Evolutionary conservation across 2,113 vertebrate genomes (phyloP).

Genomic region (Tetrax tetrax): DNA sequence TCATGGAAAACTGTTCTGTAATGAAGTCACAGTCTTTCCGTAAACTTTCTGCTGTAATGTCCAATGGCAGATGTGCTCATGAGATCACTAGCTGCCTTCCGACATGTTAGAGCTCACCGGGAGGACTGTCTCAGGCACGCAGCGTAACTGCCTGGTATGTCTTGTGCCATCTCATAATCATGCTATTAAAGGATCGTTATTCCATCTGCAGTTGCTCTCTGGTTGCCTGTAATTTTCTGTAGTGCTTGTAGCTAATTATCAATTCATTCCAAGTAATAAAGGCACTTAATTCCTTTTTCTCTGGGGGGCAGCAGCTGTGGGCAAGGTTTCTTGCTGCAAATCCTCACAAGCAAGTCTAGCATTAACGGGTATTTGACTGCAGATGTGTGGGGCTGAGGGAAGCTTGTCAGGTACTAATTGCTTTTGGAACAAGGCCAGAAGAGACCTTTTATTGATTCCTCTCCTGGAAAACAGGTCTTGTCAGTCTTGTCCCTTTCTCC

Average conservation of each 20-base stretch:
- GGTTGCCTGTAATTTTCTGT: neutral
- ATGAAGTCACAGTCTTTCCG: neutral
- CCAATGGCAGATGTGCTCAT: neutral
- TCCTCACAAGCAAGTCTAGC: neutral
- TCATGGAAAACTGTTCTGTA: neutral
- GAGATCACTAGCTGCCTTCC: neutral
- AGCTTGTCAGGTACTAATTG: neutral
- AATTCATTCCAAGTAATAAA: neutral
- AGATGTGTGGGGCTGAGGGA: neutral
- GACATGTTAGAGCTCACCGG: neutral
- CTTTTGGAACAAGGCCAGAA: neutral
- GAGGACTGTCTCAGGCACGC: neutral
- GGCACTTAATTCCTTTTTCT: neutral
- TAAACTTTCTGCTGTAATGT: neutral
- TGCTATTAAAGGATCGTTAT: slow-evolving; percentile 23
- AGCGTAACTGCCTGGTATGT: neutral
- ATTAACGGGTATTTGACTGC: neutral
- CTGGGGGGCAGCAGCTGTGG: neutral
- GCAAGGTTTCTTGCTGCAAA: neutral
- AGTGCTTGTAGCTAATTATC: neutral
- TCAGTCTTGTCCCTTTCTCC: neutral
- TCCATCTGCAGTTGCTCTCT: neutral
- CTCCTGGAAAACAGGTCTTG: neutral
- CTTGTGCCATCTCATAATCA: neutral
- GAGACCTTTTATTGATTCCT: neutral